Evolutionary conservation across 2,797 vertebrate species (phyloP).

Genomic region (Poecilia wingei): DNA sequence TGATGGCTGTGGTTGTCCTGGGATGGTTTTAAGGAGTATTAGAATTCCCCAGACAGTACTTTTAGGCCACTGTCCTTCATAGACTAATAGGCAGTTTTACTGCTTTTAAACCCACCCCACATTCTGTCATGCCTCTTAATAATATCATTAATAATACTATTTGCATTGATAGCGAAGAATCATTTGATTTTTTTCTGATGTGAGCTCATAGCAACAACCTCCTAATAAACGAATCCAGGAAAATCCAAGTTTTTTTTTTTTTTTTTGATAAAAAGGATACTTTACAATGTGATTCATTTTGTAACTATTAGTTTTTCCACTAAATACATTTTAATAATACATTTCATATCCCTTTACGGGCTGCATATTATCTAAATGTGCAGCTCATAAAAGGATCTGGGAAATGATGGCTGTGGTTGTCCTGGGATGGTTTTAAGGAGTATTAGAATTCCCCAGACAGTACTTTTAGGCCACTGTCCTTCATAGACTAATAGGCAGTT

Average conservation of each 20-base stretch:
- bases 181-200: not conserved
- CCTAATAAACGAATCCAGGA: not conserved
- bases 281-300: not conserved
- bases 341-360: conserved; percentile 22
- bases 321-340: conserved; percentile 1
- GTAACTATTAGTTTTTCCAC: conserved; percentile 1
- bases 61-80: conserved; percentile 70
- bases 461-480: conserved; percentile 64
- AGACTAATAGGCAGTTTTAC: conserved; percentile 71
- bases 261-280: not conserved
- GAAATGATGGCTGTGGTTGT: conserved; percentile 23
- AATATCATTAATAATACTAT: not conserved
- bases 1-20: conserved; percentile 34
- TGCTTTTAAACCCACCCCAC: conserved; percentile 62
- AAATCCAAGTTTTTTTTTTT: not conserved
- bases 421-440: conserved; percentile 57
- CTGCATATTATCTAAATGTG: conserved; percentile 47
- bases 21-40: conserved; percentile 62
- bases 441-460: conserved; percentile 67
- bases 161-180: not conserved
- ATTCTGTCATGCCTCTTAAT: conserved; percentile 64
- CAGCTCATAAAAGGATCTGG: not conserved
- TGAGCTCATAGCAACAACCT: not conserved
- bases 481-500: conserved; percentile 73
- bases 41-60: conserved; percentile 65